Conservation (phyloP, 2,113 vertebrate species). For the Miniopterus natalensis region DNA sequence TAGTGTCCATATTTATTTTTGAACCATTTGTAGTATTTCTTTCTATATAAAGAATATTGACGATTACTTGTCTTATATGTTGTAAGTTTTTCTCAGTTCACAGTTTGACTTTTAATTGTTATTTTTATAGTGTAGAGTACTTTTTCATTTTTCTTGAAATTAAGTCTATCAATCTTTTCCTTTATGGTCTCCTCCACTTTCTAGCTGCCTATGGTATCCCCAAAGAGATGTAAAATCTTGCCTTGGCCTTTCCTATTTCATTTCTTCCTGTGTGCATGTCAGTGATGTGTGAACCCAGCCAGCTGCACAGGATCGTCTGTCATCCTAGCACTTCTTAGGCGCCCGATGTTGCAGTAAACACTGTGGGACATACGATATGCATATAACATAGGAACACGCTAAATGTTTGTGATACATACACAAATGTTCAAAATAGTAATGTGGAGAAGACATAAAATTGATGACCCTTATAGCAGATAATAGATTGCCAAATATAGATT, state of each 20-base stretch:
- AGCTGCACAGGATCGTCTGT: not conserved
- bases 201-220: not conserved
- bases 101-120: not conserved
- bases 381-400: not conserved
- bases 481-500: not conserved
- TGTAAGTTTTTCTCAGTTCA: not conserved
- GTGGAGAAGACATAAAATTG: not conserved
- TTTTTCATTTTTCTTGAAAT: slow-evolving; percentile 14
- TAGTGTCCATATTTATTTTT: not conserved
- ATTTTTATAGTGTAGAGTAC: not conserved
- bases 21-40: not conserved
- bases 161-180: not conserved
- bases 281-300: not conserved
- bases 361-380: not conserved
- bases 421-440: not conserved
- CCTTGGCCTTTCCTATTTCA: not conserved
- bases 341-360: not conserved
- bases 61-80: not conserved
- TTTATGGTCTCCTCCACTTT: slow-evolving; percentile 11
- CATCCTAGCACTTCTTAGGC: not conserved
- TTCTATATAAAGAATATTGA: not conserved
- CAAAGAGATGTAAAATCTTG: not conserved
- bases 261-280: not conserved
- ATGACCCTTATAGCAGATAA: not conserved
- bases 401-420: not conserved